Percentiles rank a stretch among this genome's conserved stretches.
Conservation (phyloP, 92 coral and sea anemone genomes). For the Muricea muricata region DNA sequence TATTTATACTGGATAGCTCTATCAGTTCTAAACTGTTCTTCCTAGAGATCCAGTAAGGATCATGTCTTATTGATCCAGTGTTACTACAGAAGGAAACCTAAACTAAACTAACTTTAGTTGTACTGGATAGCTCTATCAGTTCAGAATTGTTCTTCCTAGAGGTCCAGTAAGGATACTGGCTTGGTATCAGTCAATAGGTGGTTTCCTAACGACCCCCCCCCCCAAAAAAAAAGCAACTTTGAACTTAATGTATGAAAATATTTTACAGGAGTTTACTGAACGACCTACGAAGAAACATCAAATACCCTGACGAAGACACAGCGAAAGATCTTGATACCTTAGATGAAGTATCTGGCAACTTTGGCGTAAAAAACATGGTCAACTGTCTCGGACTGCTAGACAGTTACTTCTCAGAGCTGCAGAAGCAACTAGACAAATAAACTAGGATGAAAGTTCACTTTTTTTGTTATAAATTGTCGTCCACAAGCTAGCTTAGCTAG, state of each 20-base stretch:
- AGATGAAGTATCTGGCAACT: constrained; percentile 26
- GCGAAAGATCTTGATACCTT: constrained; percentile 35
- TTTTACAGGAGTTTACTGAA: constrained; percentile 11
- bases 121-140: no score
- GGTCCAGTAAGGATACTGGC: no score
- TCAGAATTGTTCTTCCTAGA: no score
- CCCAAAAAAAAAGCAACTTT: no score
- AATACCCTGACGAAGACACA: constrained; percentile 40
- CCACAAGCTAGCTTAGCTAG: not conserved
- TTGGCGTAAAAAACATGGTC: constrained; percentile 41
- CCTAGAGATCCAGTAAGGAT: no score
- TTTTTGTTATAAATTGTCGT: not conserved
- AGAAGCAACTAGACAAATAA: constrained; percentile 8
- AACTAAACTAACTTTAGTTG: no score
- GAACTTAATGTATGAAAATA: not conserved
- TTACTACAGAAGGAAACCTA: no score
- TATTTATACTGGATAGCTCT: no score
- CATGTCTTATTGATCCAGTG: no score
- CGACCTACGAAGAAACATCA: constrained; percentile 29
- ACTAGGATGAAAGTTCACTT: not conserved
- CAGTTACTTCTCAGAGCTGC: constrained; percentile 4
- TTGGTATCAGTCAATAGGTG: no score
- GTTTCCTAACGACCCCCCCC: no score
- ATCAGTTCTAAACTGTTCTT: no score
- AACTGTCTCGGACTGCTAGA: constrained; percentile 24